Evolutionary conservation across 2,888 invertebrate genomes (phyloP).

Genomic region (Nasonovia ribisnigri): DNA sequence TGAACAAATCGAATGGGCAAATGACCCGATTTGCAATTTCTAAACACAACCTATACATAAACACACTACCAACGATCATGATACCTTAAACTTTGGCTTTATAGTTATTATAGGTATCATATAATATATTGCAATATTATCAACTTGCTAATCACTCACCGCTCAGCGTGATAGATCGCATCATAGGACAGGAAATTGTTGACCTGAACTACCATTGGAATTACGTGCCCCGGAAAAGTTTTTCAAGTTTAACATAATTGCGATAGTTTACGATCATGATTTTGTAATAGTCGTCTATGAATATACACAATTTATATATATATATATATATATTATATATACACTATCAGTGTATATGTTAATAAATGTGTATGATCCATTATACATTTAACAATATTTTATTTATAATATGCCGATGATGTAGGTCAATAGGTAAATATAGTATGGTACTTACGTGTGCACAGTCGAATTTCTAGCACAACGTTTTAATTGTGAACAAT

Average conservation of each 20-base stretch:
- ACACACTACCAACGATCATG: not conserved
- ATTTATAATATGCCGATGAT: not conserved
- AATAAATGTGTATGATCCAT: not conserved
- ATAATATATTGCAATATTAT: not conserved
- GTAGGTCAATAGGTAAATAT: not conserved
- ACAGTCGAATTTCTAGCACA: not conserved
- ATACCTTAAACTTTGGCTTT: not conserved
- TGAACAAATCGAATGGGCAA: not conserved
- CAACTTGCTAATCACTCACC: not conserved
- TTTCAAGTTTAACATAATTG: constrained; percentile 23
- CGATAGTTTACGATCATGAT: not conserved
- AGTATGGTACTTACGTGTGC: not conserved
- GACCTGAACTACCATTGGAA: not conserved
- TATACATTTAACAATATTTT: not conserved
- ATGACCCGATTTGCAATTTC: not conserved
- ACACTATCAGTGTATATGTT: not conserved
- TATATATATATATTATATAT: not conserved
- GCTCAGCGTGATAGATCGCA: not conserved
- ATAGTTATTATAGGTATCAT: not conserved
- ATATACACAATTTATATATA: not conserved
- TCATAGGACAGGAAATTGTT: not conserved
- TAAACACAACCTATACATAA: not conserved
- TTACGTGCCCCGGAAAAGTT: not conserved
- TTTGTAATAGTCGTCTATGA: not conserved
- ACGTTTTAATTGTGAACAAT: not conserved